Evolutionary conservation across 2,113 vertebrate genomes (phyloP), one percentile per base, ranked within the genome.

Genomic region (Tetraodon nigroviridis): DNA sequence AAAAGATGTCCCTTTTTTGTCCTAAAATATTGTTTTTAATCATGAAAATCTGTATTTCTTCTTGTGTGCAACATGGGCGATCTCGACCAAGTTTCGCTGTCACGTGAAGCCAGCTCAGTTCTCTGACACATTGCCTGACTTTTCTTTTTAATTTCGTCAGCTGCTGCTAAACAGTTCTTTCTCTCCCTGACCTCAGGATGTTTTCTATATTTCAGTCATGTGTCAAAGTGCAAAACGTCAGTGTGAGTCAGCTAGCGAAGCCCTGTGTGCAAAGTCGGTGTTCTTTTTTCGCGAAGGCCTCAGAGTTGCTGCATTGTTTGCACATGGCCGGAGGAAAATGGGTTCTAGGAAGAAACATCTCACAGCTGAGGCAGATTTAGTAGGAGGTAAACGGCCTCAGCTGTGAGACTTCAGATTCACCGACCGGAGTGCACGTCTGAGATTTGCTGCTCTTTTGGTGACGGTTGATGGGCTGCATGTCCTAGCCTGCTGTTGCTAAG

Each of bases 401-500:
- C 2, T 12, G 3, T 2, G 7, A 37, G 10, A 37, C 73, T 71
- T 75, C 54, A 76, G 79, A 84, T 77, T 84, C 80, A 78, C 51
- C 66, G 62, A 7, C 0, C 16, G 7, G 65, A 58, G 60, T 42
- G 40, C 2, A 24, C 58, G 64, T 77, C 73, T 69, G 75, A 74
- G 70, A 61, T 29, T n/a, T 51, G 32, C 37, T 76, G 59, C 61
- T 68, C 55, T 29, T 73, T 27, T 68, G 24, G 60, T 64, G 61
- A 72, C 65, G 24, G 24, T 27, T 27, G 24, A 27, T 53, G 70
- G 64, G 58, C 73, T 70, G 40, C 85, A 80, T 73, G 84, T 87
- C 80, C 68, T 45, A 66, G 78, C 84, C 61, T 86, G 81, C 73
- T 58, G 50, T 66, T 54, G 45, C 41, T 14, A 65, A 73, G 70